These are phyloP conservation scores for Drosophila koepferae DNA, from an alignment of 2,888 invertebrate species.

Conservation along the genomic window DNA sequence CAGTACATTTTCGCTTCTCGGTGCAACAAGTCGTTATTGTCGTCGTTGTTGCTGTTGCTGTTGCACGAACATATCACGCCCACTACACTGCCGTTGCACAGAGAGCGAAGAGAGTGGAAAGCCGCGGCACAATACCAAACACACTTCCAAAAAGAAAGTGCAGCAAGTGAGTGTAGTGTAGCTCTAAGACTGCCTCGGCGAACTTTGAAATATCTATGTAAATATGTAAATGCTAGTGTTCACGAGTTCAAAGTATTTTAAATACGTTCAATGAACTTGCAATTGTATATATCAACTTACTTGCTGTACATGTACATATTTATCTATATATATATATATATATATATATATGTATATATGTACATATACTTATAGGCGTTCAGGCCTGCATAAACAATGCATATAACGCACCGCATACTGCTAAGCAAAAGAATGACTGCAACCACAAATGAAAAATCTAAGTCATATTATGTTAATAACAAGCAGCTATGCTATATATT, in stretches of 20 bases:
- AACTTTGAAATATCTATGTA: constrained; percentile 25
- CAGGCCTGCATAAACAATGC: background rate
- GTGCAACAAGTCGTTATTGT: constrained; percentile 75
- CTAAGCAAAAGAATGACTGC: background rate
- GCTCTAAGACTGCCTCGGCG: constrained; percentile 10
- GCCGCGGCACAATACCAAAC: constrained; percentile 24
- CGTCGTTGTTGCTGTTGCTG: constrained; percentile 9
- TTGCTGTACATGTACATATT: background rate
- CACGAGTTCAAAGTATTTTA: constrained; percentile 27
- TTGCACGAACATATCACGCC: constrained; percentile 27
- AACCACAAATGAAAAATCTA: background rate
- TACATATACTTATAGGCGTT: background rate
- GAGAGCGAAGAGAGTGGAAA: constrained; percentile 32
- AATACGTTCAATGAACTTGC: constrained; percentile 68
- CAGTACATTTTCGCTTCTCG: constrained; percentile 65
- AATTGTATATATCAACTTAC: background rate
- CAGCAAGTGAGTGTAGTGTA: constrained; percentile 60
- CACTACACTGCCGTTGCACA: constrained; percentile 21
- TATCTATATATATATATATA: background rate
- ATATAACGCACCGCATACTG: background rate
- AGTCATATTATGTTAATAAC: background rate
- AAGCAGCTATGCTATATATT: background rate
- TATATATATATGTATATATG: too few species aligned
- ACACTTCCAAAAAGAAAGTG: constrained; percentile 64
- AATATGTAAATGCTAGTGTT: background rate